A percentile compares a stretch with the other conserved stretches of the same genome.
phyloP scores from a whole-genome alignment of 2,113 vertebrate genomes.

The Aplodontia rufa region DNA sequence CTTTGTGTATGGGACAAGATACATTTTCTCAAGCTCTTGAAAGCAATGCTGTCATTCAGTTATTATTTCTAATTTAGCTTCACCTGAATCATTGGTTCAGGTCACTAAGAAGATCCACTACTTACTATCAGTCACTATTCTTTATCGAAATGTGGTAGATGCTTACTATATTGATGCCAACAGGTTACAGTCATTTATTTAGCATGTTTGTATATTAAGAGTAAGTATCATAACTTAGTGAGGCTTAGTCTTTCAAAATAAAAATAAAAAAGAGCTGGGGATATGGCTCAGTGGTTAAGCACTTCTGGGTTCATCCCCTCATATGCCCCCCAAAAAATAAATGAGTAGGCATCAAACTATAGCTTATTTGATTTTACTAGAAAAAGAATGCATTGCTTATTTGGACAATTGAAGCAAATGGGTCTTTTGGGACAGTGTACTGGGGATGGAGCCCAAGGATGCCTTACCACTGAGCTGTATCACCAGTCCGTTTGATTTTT shows the following conservation, averaged over 20 bases:
- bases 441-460: too few relatives aligned
- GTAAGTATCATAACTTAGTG: too few relatives aligned
- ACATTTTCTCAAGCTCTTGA: conserved; percentile 22
- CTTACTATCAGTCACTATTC: not conserved
- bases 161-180: not conserved
- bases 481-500: too few relatives aligned
- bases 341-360: not conserved
- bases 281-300: too few relatives aligned
- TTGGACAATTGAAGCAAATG: not conserved
- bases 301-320: too few relatives aligned
- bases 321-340: too few relatives aligned
- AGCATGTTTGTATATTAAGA: conserved; percentile 3
- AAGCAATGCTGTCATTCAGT: not conserved
- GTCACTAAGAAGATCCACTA: conserved; percentile 9
- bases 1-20: not conserved
- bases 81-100: not conserved
- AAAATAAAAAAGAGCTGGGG: too few relatives aligned
- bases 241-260: too few relatives aligned
- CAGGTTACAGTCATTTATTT: not conserved
- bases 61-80: conserved; percentile 18
- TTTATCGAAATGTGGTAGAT: not conserved
- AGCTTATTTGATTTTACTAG: conserved; percentile 35
- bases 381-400: conserved; percentile 4
- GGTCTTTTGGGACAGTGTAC: too few relatives aligned
- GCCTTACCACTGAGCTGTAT: too few relatives aligned